Base-by-base conservation (phyloP, 1,140 invertebrate genomes). In the Panonychus citri region DNA sequence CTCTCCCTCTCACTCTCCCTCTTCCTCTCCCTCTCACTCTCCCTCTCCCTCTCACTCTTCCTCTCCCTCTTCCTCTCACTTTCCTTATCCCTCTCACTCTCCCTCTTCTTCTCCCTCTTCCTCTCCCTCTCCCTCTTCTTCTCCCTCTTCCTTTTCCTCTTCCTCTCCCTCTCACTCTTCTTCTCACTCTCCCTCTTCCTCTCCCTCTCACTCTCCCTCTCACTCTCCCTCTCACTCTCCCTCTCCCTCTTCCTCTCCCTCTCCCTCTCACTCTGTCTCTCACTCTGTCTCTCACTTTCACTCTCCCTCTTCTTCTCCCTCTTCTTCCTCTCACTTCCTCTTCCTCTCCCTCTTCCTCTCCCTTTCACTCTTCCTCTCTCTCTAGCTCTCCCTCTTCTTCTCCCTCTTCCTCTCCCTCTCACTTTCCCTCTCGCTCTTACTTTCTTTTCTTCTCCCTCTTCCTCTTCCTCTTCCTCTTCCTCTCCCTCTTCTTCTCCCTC, bases 91-190 rank as follows among this genome's bases (percentile, higher is more conserved):
- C 43, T 39, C 19, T 55, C 19, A 19, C 19, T 46, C n/a, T 54
- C 17, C 56, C 30, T 12, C 30, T 28, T 42, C 13, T 24, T 26
- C 48, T 52, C 43, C 49, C 46, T 49, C 46, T 49, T 19, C 19
- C 46, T 49, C 46, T 49, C 46, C 19, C 46, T 19, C 46, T 49
- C 46, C 19, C 46, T 49, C 46, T 49, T 19, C 19, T 19, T 26
- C 46, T 49, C 46, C 42, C 52, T 42, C 53, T 49, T 48, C 27
- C 53, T 43, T 56, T 57, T 40, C 57, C 51, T 58, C 59, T 58
- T 49, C 51, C 46, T 53, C 56, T 57, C 56, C 56, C 27, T 55
- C 57, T 58, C 53, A 53, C 54, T 60, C 53, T 30, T 40, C 12
- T 24, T 42, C 39, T 46, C 21, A 30, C 30, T 21, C 34, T 25